Percentiles rank a stretch among this genome's conserved stretches.
phyloP scores from a whole-genome alignment of 1,140 invertebrate species.

The Aphaenogaster ashmeadi region DNA sequence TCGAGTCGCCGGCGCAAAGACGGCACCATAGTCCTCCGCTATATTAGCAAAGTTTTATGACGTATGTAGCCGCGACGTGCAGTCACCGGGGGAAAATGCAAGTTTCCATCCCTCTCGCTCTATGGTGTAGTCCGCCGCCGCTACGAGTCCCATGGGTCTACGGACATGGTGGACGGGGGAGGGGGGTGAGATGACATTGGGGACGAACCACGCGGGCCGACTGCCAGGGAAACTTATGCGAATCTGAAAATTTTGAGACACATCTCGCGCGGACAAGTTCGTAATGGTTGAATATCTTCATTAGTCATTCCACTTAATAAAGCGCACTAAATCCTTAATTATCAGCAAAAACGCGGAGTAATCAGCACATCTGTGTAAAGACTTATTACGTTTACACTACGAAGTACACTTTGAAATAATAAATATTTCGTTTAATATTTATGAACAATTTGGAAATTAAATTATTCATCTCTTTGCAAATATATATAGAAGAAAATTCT shows the following conservation, averaged over 20 bases:
- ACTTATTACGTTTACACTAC: background rate
- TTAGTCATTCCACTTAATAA: background rate
- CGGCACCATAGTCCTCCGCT: slow-evolving; percentile 51
- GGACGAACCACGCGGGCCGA: slow-evolving; percentile 31
- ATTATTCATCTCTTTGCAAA: background rate
- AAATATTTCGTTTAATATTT: background rate
- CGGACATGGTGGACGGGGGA: background rate
- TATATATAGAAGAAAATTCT: background rate
- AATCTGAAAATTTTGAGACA: slow-evolving; percentile 44
- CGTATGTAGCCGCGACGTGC: slow-evolving; percentile 67
- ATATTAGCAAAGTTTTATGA: slow-evolving; percentile 82
- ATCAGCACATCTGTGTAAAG: background rate
- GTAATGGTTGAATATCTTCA: background rate
- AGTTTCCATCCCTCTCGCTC: slow-evolving; percentile 48
- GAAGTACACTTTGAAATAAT: background rate
- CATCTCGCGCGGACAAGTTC: background rate
- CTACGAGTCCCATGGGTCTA: slow-evolving; percentile 45
- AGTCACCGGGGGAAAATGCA: slow-evolving; percentile 70
- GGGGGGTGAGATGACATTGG: background rate
- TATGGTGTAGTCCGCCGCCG: slow-evolving; percentile 15
- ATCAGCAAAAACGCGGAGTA: background rate
- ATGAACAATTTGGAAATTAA: background rate
- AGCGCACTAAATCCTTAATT: background rate
- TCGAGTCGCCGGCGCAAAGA: slow-evolving; percentile 62
- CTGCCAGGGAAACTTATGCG: slow-evolving; percentile 53